Base-by-base conservation (phyloP, 2,888 invertebrate genomes). In the Pegoplata infirma region DNA sequence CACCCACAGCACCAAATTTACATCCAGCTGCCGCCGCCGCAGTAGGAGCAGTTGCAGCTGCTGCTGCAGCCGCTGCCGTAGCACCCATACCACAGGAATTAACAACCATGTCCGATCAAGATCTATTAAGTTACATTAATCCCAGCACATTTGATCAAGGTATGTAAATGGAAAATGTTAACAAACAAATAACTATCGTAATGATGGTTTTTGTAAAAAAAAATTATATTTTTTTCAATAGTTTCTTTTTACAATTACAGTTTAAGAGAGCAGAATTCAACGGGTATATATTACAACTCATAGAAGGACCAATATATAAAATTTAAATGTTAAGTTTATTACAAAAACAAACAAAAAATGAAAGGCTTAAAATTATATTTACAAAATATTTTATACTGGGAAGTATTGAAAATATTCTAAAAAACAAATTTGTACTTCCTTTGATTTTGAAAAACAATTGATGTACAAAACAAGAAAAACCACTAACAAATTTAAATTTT, bases 131-230 rank as follows among this genome's bases (percentile, higher is more conserved):
- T 88, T 95, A 96, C 90, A 96, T 97, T 83, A 96, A 96, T 91
- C 95, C 96, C 61, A 95, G 94, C 91, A 95, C 95, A 89, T 96
- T 97, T 89, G 96, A 96, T 90, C 94, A 94, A 91, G 93, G 94
- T 94, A 91, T 91, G 92, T 84, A 36, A 12, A n/a, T 7, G 12
- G 17, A 40, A 47, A 25, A 21, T 58, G 5, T 12, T n/a, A n/a
- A n/a, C n/a, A n/a, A n/a, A n/a, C n/a, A 10, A 36, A 10, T 14
- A 51, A 53, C 44, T 44, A 21, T 21, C 19, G 17, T 14, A 47
- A 19, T 36, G 14, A 16, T 32, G 44, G 14, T 36, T 58, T n/a
- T 16, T 2, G 7, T 17, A 19, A 64, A n/a, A 10, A 17, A 36
- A 25, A 40, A 63, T 36, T 53, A 2, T 40, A 56, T 40, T 44